phyloP scores from a whole-genome alignment of 2,113 vertebrate genomes.

The Sturnus vulgaris region DNA sequence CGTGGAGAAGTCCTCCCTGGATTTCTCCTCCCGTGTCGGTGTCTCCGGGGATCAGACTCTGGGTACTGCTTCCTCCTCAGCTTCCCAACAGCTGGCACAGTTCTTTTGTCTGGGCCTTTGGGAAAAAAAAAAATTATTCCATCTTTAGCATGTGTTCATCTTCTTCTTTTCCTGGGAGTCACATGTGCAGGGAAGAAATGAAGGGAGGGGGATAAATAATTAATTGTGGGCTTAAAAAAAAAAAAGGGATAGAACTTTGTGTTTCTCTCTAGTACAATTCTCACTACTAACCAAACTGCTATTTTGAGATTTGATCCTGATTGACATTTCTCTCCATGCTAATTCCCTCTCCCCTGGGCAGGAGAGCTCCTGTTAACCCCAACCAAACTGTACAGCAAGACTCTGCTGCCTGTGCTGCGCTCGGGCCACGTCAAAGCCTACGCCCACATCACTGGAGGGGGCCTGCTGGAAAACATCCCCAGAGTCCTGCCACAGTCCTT shows the following conservation, averaged over 20 bases:
- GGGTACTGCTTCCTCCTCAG: slow-evolving; percentile 67
- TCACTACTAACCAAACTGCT: background rate
- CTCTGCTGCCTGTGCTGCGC: slow-evolving; percentile 83
- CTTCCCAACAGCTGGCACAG: background rate
- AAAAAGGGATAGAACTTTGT: background rate
- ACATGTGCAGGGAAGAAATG: background rate
- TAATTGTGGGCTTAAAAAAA: background rate
- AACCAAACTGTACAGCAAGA: slow-evolving; percentile 90
- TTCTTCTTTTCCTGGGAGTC: background rate
- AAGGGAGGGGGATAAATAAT: background rate
- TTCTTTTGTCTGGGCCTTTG: background rate
- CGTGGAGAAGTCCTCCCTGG: slow-evolving; percentile 75
- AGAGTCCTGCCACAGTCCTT: slow-evolving; percentile 82
- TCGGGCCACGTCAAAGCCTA: slow-evolving; percentile 87
- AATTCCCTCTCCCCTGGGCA: slow-evolving; percentile 38
- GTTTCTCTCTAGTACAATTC: background rate
- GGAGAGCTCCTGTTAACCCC: slow-evolving; percentile 89
- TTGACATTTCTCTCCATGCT: background rate
- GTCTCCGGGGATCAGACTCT: slow-evolving; percentile 76
- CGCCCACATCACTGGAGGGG: slow-evolving; percentile 95
- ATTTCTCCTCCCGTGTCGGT: slow-evolving; percentile 78
- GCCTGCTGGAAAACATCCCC: slow-evolving; percentile 93
- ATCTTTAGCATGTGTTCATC: background rate
- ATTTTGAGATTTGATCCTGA: background rate
- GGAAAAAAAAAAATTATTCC: background rate